A percentile compares a stretch with the other conserved stretches of the same genome.
Conservation (phyloP, 2,797 vertebrate genomes). For the Alca torda region DNA sequence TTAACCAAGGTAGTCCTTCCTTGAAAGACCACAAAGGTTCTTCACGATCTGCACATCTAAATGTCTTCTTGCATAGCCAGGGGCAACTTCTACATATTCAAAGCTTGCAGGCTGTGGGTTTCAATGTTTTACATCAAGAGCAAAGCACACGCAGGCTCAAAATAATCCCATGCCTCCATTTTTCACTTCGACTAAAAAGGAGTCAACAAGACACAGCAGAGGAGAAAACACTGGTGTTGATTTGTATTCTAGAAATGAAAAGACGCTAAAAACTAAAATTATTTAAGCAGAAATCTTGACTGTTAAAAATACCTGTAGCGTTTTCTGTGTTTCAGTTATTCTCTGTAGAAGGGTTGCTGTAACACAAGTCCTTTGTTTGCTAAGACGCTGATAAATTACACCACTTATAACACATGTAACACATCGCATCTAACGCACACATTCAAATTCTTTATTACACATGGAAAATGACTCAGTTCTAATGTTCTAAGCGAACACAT, state of each 20-base stretch:
- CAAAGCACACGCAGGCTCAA: not conserved
- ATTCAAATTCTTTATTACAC: not conserved
- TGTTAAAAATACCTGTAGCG: not conserved
- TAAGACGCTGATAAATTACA: constrained; percentile 17
- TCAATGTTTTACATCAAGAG: not conserved
- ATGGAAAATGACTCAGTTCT: not conserved
- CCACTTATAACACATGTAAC: not conserved
- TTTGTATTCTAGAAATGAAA: not conserved
- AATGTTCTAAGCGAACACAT: not conserved
- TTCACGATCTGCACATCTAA: not conserved
- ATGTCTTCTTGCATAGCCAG: not conserved
- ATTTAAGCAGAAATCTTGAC: not conserved
- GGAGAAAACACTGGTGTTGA: not conserved
- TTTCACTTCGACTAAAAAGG: not conserved
- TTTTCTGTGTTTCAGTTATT: not conserved
- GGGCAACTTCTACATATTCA: rapidly evolving
- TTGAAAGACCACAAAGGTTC: not conserved
- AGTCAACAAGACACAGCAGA: not conserved
- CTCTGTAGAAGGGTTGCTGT: not conserved
- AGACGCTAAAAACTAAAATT: not conserved
- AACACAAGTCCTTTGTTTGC: constrained; percentile 23
- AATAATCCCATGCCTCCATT: not conserved
- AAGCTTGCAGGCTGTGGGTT: not conserved
- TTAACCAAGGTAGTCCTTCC: not conserved
- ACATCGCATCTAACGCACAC: not conserved